These are phyloP conservation scores for Portunus trituberculatus DNA, from an alignment of 1,140 invertebrate genomes.

Conservation along the genomic window DNA sequence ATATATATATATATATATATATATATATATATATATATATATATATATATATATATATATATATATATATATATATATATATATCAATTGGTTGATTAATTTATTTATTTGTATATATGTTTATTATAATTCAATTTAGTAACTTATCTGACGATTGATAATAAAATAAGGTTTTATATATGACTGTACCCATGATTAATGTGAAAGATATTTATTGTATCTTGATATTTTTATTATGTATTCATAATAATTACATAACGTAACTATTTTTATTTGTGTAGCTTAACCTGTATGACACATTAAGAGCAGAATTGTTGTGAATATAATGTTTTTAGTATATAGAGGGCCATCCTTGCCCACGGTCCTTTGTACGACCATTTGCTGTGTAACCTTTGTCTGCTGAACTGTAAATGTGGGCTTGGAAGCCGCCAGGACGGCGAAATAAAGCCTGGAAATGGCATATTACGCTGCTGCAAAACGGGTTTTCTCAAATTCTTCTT, in stretches of 20 bases:
- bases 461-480: background rate
- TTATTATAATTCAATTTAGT: no score
- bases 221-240: no score
- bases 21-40: slow-evolving; percentile 53
- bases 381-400: background rate
- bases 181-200: no score
- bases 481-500: background rate
- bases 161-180: no score
- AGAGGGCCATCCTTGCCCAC: background rate
- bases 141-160: no score
- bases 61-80: slow-evolving; percentile 60
- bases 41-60: slow-evolving; percentile 62
- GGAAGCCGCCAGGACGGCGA: background rate
- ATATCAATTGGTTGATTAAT: no score
- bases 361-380: background rate
- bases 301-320: no score
- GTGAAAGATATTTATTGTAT: no score
- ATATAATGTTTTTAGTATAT: background rate
- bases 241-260: no score
- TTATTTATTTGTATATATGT: slow-evolving; percentile 42
- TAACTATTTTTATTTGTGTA: no score
- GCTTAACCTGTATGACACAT: background rate
- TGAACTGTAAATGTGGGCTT: background rate
- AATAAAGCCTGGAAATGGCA: background rate
- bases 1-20: background rate